These are phyloP conservation scores for Chloroceryle amazona DNA, from an alignment of 2,797 vertebrate genomes.

Conservation along the genomic window DNA sequence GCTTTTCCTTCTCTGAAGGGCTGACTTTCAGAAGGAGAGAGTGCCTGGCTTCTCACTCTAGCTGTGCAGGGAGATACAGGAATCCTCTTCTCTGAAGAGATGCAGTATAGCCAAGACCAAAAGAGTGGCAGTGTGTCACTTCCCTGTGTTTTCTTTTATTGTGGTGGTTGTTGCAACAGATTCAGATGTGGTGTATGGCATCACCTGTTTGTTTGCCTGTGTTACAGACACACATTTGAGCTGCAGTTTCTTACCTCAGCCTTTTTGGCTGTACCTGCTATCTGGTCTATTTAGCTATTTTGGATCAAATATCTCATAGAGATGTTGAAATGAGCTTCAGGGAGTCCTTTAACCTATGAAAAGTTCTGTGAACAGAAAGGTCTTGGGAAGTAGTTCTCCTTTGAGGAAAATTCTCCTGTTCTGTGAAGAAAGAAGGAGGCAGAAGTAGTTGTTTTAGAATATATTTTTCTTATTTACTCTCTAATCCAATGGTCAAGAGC, in stretches of 20 bases:
- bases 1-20: not conserved
- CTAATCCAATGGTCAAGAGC: not conserved
- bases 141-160: not conserved
- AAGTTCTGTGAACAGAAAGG: not conserved
- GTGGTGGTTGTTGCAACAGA: not conserved
- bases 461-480: not conserved
- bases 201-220: not conserved
- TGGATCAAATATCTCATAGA: not conserved
- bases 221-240: not conserved
- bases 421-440: not conserved
- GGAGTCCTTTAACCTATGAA: not conserved
- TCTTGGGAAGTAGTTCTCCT: not conserved
- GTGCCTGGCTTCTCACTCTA: fast-evolving
- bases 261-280: not conserved
- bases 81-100: not conserved
- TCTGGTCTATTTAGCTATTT: not conserved
- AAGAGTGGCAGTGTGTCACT: not conserved
- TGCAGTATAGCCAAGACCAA: not conserved
- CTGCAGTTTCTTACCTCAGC: not conserved
- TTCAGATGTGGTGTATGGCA: not conserved
- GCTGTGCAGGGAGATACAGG: not conserved
- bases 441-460: not conserved
- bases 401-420: not conserved
- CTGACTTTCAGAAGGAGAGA: not conserved
- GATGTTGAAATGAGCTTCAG: not conserved